Percentiles rank a stretch among this genome's conserved stretches.
Conservation (phyloP, 1,140 invertebrate genomes). For the Lanistes nyassanus region DNA sequence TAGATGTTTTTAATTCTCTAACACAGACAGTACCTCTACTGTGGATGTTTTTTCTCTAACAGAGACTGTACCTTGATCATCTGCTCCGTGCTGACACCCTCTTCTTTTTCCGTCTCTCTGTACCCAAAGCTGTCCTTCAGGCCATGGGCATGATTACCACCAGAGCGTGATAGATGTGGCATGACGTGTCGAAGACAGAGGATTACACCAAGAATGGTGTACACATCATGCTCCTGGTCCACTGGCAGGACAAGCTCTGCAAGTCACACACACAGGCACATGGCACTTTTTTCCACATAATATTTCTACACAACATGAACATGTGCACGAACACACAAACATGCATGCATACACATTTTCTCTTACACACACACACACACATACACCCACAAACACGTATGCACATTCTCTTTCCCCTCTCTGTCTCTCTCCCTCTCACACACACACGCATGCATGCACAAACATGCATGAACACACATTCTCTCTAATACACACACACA, state of each 20-base stretch:
- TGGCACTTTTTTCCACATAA: not conserved
- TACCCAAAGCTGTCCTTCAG: slow-evolving; percentile 67
- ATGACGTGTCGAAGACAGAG: slow-evolving; percentile 75
- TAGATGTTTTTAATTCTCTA: no score
- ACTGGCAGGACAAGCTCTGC: slow-evolving; percentile 71
- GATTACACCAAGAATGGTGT: slow-evolving; percentile 74
- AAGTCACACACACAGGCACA: slow-evolving; percentile 39
- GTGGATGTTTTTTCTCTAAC: not conserved
- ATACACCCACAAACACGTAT: no score
- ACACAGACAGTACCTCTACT: not conserved
- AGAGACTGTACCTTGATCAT: slow-evolving; percentile 51
- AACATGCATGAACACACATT: no score
- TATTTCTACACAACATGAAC: no score
- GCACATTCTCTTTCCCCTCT: no score
- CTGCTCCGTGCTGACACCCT: slow-evolving; percentile 55
- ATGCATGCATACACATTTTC: no score
- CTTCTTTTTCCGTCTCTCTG: slow-evolving; percentile 55
- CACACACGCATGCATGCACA: no score
- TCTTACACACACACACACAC: no score
- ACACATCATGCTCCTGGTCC: slow-evolving; percentile 69
- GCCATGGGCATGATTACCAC: slow-evolving; percentile 37
- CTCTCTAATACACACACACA: no score
- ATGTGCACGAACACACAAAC: no score
- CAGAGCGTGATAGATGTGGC: slow-evolving; percentile 68
- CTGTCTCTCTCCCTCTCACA: no score